Evolutionary conservation across 2,797 vertebrate genomes (phyloP), one percentile per base, ranked within the genome.

Genomic region (Sarcoramphus papa): DNA sequence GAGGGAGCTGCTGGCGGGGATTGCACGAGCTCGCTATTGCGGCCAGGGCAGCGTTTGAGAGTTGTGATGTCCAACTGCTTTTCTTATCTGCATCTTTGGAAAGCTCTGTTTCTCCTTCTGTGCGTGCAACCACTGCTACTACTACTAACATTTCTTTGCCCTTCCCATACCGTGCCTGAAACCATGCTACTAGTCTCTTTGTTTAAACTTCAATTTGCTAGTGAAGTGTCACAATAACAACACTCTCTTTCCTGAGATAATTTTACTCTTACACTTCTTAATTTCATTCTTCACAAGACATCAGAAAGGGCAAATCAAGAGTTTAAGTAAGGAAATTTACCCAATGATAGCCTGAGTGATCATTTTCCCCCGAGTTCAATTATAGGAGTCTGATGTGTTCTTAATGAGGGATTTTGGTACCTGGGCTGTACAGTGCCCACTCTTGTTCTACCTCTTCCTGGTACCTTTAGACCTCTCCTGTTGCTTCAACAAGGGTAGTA

Each of bases 101-200:
- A 72, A 53, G 18, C 10, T 53, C 35, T 47, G 8, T 13, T 73
- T 20, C 33, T 74, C 25, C 21, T 63, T 21, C 63, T 17, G 23
- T 7, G 2, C 0, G 1, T 13, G 24, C 2, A 0, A n/a, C 28
- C 50, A 20, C 64, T 79, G 15, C 35, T 68, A 6, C 35, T 30
- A 1, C 13, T 20, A 5, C 7, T 4, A 64, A 2, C 25, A 7
- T 27, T 62, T 40, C 33, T 47, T n/a, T 84, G 25, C 40, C 59
- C 54, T 81, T 78, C 53, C 51, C n/a, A 12, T 14, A 10, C 20
- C 1, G 0, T 6, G 11, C 27, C 51, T 28, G 23, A 92, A 85
- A 30, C 20, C 53, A 11, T 0, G 3, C 14, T 8, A 0, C 3
- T 15, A 24, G n/a, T 25, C 35, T 43, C 27, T 43, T 0, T 13